Conservation (phyloP, 2,113 vertebrate species). For the Engraulis encrasicolus region DNA sequence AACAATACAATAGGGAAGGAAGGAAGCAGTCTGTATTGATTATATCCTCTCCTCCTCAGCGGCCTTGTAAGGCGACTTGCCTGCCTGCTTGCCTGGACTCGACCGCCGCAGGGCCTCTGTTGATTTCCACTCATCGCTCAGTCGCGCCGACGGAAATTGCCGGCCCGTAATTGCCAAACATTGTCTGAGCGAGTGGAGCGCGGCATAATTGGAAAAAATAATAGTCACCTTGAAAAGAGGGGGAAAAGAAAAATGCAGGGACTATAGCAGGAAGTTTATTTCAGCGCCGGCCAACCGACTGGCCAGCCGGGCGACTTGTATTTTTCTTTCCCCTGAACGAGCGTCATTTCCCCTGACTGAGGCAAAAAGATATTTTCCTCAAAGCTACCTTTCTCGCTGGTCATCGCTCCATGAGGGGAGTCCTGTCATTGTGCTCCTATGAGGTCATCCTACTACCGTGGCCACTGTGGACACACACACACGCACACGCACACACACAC, state of each 20-base stretch:
- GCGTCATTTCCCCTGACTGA: slow-evolving; percentile 59
- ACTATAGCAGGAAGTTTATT: slow-evolving; percentile 52
- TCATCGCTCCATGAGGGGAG: slow-evolving; percentile 55
- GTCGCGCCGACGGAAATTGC: neutral
- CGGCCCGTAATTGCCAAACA: neutral
- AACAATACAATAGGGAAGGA: too few relatives aligned
- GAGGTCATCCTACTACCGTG: slow-evolving; percentile 69
- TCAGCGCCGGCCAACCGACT: slow-evolving; percentile 46
- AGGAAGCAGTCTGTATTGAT: neutral
- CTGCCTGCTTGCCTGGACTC: neutral
- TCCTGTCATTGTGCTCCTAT: slow-evolving; percentile 58
- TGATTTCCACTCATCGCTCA: neutral
- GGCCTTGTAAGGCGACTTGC: neutral
- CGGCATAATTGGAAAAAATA: slow-evolving; percentile 1
- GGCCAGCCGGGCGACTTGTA: too few relatives aligned
- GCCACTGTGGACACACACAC: too few relatives aligned
- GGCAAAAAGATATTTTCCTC: slow-evolving; percentile 62
- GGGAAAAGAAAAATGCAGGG: neutral
- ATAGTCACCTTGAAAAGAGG: neutral
- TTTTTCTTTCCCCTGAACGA: too few relatives aligned
- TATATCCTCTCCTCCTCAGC: neutral
- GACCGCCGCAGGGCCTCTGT: neutral
- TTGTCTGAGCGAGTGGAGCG: neutral
- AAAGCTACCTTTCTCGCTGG: slow-evolving; percentile 35
- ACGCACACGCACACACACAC: too few relatives aligned